phyloP scores from a whole-genome alignment of 2,888 invertebrate genomes.

The Eugnorisma glareosa region DNA sequence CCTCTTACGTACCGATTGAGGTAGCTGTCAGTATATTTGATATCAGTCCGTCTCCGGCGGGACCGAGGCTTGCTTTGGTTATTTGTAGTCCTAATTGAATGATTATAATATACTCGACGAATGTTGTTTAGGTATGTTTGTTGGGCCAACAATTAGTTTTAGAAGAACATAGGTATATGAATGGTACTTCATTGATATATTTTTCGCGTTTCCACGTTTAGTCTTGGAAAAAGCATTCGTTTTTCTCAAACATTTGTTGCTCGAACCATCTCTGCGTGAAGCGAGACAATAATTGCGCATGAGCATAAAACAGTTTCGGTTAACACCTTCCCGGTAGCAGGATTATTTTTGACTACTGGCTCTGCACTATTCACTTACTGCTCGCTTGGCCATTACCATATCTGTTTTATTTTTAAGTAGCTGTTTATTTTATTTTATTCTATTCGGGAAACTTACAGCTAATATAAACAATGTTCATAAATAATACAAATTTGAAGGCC shows the following conservation, averaged over 20 bases:
- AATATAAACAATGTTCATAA: no score
- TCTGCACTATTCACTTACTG: not conserved
- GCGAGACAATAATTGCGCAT: not conserved
- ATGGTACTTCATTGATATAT: not conserved
- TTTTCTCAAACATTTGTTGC: not conserved
- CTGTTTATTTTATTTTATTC: no score
- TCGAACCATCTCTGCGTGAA: no score
- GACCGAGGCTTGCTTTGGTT: not conserved
- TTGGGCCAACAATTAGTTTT: not conserved
- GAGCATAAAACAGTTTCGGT: not conserved
- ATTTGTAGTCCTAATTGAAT: not conserved
- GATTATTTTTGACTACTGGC: not conserved
- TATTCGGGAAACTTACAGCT: no score
- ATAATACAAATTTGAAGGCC: no score
- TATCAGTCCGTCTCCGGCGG: not conserved
- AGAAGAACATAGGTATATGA: not conserved
- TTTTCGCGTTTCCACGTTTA: not conserved
- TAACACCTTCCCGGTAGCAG: not conserved
- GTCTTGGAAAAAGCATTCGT: not conserved
- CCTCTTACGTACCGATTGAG: not conserved
- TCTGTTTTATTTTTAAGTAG: not conserved
- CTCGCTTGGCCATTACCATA: not conserved
- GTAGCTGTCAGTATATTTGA: not conserved
- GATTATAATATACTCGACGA: not conserved
- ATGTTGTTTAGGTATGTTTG: not conserved